Percentiles rank a stretch among this genome's conserved stretches.
phyloP scores from a whole-genome alignment of 2,888 invertebrate genomes.

The Meandrusa payeni region DNA sequence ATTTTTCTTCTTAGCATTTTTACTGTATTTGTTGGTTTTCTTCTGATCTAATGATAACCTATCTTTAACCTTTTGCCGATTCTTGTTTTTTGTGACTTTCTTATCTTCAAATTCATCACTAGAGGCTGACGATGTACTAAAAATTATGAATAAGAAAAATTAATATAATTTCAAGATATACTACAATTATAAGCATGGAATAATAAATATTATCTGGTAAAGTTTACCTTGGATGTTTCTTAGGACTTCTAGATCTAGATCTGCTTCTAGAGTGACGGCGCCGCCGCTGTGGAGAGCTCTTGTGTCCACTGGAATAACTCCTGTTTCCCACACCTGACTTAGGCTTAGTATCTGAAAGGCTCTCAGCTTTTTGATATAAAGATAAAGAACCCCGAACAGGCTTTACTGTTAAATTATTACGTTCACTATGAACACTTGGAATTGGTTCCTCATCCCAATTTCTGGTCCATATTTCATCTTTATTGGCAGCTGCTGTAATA shows the following conservation, averaged over 20 bases:
- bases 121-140: constrained; percentile 77
- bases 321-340: constrained; percentile 33
- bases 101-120: constrained; percentile 78
- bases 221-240: constrained; percentile 69
- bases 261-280: constrained; percentile 60
- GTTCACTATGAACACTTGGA: constrained; percentile 92
- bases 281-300: constrained; percentile 59
- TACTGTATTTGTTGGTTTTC: constrained; percentile 67
- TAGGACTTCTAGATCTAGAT: constrained; percentile 73
- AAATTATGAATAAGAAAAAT: constrained; percentile 41
- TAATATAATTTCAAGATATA: constrained; percentile 8
- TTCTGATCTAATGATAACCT: constrained; percentile 74
- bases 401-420: constrained; percentile 84
- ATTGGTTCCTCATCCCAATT: constrained; percentile 98
- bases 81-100: constrained; percentile 59
- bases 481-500: constrained; percentile 93
- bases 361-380: constrained; percentile 79
- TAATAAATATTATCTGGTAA: constrained; percentile 8
- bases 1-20: constrained; percentile 79
- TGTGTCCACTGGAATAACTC: constrained; percentile 45
- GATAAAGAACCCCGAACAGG: constrained; percentile 80
- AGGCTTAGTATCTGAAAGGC: constrained; percentile 42
- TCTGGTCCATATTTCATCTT: constrained; percentile 92
- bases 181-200: constrained; percentile 8
- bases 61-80: constrained; percentile 79